Percentiles rank a stretch among this genome's conserved stretches.
phyloP scores from a whole-genome alignment of 2,113 vertebrate genomes.

The Glaucomys volans region DNA sequence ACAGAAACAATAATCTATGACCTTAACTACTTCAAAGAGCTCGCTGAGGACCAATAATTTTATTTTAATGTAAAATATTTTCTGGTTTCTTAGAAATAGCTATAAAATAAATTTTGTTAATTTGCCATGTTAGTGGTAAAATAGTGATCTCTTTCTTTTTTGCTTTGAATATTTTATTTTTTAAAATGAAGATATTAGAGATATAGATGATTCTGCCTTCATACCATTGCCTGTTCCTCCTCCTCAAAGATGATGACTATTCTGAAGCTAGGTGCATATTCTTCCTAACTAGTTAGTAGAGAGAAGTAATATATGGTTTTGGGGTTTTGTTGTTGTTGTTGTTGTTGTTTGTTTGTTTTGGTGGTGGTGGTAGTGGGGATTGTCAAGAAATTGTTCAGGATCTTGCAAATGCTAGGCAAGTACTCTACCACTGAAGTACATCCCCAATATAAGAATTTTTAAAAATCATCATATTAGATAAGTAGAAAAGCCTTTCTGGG shows the following conservation, averaged over 20 bases:
- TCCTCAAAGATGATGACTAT: neutral
- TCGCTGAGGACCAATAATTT: slow-evolving; percentile 35
- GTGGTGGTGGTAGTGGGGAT: too few relatives aligned
- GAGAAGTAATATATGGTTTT: neutral
- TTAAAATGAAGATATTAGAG: neutral
- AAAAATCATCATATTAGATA: neutral
- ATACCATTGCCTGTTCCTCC: neutral
- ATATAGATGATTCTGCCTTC: neutral
- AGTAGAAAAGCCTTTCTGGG: neutral
- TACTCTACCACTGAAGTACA: too few relatives aligned
- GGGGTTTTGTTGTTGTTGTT: too few relatives aligned
- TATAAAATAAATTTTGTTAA: slow-evolving; percentile 28
- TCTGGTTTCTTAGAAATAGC: slow-evolving; percentile 40
- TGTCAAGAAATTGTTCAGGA: too few relatives aligned
- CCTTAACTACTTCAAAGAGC: neutral
- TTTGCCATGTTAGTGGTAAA: neutral
- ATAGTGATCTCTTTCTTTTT: neutral
- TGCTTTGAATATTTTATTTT: slow-evolving; percentile 42
- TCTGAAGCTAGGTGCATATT: neutral
- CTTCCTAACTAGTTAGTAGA: neutral
- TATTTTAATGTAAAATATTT: slow-evolving; percentile 41
- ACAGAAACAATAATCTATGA: neutral
- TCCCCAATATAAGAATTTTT: neutral
- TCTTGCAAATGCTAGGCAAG: too few relatives aligned
- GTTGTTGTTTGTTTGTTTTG: too few relatives aligned